Evolutionary conservation across 2,113 vertebrate genomes (phyloP).

Genomic region (Rhea americana): DNA sequence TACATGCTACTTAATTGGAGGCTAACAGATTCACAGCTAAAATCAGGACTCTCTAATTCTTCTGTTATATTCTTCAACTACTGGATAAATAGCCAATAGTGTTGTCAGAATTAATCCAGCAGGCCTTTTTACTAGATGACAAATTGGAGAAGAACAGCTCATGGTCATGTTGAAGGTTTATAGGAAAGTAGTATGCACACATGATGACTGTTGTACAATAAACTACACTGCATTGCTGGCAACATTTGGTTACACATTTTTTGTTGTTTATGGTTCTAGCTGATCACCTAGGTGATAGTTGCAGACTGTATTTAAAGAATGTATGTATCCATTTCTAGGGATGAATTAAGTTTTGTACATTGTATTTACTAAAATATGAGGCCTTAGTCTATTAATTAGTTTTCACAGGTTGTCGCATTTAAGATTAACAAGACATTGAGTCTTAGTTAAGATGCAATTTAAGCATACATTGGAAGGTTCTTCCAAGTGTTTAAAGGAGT

Average conservation of each 20-base stretch:
- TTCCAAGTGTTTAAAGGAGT: not conserved
- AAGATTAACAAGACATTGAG: constrained; percentile 15
- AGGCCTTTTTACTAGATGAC: not conserved
- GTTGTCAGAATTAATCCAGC: not conserved
- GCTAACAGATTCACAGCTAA: not conserved
- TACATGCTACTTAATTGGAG: not conserved
- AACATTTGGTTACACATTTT: not conserved
- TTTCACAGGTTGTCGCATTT: constrained; percentile 5
- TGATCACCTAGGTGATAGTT: not conserved
- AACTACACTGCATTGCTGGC: not conserved
- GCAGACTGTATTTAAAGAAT: not conserved
- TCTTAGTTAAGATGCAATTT: constrained; percentile 9
- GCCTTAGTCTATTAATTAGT: not conserved
- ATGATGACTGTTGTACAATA: not conserved
- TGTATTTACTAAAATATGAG: not conserved
- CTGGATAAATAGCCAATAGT: not conserved
- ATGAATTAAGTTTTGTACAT: not conserved
- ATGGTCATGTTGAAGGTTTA: fast-evolving
- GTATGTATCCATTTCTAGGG: not conserved
- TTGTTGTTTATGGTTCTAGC: not conserved
- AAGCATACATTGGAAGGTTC: constrained; percentile 23
- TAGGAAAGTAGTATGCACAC: not conserved
- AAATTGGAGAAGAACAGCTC: not conserved
- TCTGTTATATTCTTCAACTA: not conserved
- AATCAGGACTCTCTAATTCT: not conserved